Base-by-base conservation (phyloP, 1,140 invertebrate genomes). In the Neodiprion fabricii region DNA sequence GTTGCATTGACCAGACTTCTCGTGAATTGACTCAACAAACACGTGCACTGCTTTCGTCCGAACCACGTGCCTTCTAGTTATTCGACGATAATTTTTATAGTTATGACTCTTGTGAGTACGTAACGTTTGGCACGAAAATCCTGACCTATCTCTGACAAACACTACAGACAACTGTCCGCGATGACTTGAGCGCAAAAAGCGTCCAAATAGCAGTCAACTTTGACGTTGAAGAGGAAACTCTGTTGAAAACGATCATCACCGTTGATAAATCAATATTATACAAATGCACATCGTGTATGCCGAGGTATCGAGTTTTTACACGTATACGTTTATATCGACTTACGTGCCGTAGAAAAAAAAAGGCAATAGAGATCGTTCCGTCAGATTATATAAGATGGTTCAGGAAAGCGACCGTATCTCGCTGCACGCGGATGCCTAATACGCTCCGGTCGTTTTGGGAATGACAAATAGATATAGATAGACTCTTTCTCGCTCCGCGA, bases 391-490 rank as follows among this genome's bases (percentile, higher is more conserved):
- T 12, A 12, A 17, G 53, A 61, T 61, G 53, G 53, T 12, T 17
- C 11, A 12, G 53, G 53, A 61, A 61, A 61, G 11, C 53, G 53
- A 61, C 53, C 53, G 9, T 61, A 61, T 61, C 53, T 61, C 53
- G 53, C 53, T 61, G 53, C n/a, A 61, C 53, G 9, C 53, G n/a
- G 53, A 61, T 61, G 53, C 53, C n/a, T 61, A 61, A 61, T 61
- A 61, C 7, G n/a, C 53, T 61, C 53, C 11, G 53, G 53, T 61
- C 53, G 53, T 61, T 61, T 61, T 61, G 53, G 53, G 53, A 61
- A 61, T 61, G 53, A 61, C 53, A 61, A 61, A 61, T 61, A 61
- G 53, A 61, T 61, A 61, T 17, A 61, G 53, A 61, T 61, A 61
- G 53, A 61, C 53, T 61, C 53, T 61, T 61, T 61, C 53, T 61